Evolutionary conservation across 2,113 vertebrate species (phyloP).

Genomic region (Gallinago jamesoni): DNA sequence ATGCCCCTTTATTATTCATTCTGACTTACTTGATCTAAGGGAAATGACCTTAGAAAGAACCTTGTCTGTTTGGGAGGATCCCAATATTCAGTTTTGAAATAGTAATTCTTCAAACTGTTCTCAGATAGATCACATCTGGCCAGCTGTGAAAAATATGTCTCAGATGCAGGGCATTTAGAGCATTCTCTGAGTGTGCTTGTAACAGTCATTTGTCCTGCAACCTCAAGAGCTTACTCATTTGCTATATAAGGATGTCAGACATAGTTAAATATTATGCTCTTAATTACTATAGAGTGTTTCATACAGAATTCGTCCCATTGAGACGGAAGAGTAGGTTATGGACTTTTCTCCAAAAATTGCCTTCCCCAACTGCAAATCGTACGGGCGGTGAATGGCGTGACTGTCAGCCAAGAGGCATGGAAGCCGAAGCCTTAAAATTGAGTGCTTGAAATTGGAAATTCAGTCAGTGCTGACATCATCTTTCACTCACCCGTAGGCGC

Average conservation of each 20-base stretch:
- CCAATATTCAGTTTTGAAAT: neutral
- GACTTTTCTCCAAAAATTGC: neutral
- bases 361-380: neutral
- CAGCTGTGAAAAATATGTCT: neutral
- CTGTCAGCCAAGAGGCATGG: neutral
- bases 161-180: neutral
- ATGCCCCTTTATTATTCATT: neutral
- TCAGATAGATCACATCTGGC: neutral
- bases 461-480: neutral
- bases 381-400: neutral
- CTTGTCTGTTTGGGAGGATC: neutral
- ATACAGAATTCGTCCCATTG: neutral
- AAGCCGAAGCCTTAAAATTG: neutral
- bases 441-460: neutral
- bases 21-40: neutral
- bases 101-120: neutral
- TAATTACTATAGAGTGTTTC: neutral
- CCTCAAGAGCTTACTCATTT: neutral
- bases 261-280: neutral
- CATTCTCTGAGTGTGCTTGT: neutral
- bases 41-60: neutral
- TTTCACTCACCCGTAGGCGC: rapidly evolving
- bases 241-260: neutral
- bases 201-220: neutral
- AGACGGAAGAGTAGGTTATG: neutral